Evolutionary conservation across 2,888 invertebrate species (phyloP).

Genomic region (Stenurella melanura): DNA sequence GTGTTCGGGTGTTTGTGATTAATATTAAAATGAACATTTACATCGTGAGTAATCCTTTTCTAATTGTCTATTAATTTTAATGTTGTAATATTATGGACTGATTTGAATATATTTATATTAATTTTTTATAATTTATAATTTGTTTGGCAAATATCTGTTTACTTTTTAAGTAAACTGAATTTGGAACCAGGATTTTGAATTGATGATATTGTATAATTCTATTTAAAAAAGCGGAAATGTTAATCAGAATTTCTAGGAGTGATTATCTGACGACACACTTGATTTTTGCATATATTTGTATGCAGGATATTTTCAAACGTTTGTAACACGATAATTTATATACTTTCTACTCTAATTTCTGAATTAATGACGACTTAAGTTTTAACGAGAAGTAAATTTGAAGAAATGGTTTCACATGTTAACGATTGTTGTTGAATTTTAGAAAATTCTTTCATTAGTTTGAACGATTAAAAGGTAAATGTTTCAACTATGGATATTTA

Average conservation of each 20-base stretch:
- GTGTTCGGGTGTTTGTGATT: slow-evolving; percentile 25
- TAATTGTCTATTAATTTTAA: slow-evolving; percentile 10
- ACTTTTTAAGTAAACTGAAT: not conserved
- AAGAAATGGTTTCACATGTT: not conserved
- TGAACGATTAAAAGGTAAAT: too few species aligned
- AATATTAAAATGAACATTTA: slow-evolving; percentile 24
- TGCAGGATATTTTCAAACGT: not conserved
- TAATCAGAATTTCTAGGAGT: not conserved
- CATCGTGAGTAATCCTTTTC: slow-evolving; percentile 24
- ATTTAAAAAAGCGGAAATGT: slow-evolving; percentile 3
- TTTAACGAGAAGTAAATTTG: not conserved
- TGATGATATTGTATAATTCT: not conserved
- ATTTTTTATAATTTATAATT: not conserved
- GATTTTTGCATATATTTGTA: slow-evolving; percentile 1
- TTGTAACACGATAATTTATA: not conserved
- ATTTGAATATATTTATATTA: not conserved
- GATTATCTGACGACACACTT: not conserved
- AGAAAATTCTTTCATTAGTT: not conserved
- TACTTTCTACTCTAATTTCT: not conserved
- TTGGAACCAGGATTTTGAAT: not conserved
- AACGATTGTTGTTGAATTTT: not conserved
- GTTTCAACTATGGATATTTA: too few species aligned
- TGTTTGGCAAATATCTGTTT: not conserved
- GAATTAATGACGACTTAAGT: not conserved
- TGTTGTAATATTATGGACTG: slow-evolving; percentile 3